Evolutionary conservation across 2,797 vertebrate genomes (phyloP), one percentile per base, ranked within the genome.

Genomic region (Basileuterus tristriatus): DNA sequence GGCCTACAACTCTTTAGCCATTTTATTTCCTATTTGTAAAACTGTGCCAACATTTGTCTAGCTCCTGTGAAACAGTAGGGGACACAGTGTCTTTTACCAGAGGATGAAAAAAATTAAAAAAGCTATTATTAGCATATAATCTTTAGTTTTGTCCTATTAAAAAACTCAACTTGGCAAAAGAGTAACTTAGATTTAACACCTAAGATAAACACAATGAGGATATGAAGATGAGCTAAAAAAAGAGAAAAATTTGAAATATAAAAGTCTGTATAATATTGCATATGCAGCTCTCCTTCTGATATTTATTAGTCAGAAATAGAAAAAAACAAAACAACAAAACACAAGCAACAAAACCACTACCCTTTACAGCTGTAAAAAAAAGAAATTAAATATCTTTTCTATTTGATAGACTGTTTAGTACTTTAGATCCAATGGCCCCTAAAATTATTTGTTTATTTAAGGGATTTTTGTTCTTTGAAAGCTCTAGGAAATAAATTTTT

Each of bases 381-480:
- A 86, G 4, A 29, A 87, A 74, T 22, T 58, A 15, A 83, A 93
- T 29, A 70, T 10, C n/a, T 58, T 59, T 83, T 29, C 77, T 87
- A 39, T 71, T 90, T 89, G 75, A 83, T 34, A 85, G 39, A 72
- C 15, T 21, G 29, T 65, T 88, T 59, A 52, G 32, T 74, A 71
- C 3, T 18, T 27, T 12, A 63, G 70, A 11, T 74, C 36, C 30
- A 90, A 87, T 34, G 36, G 43, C 7, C n/a, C 34, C 41, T 83
- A 58, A 74, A 92, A 91, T 83, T 75, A 87, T 76, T 93, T 69
- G 36, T 21, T 88, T 92, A 49, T 83, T 78, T 74, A 67, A 60
- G 27, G 37, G 32, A 79, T 94, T 91, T 94, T 92, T 94, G 43
- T 77, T 94, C 95, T 94, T 81, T 59, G 53, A 84, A 93, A 72